phyloP scores from a whole-genome alignment of 2,113 vertebrate genomes.

The Etheostoma spectabile region DNA sequence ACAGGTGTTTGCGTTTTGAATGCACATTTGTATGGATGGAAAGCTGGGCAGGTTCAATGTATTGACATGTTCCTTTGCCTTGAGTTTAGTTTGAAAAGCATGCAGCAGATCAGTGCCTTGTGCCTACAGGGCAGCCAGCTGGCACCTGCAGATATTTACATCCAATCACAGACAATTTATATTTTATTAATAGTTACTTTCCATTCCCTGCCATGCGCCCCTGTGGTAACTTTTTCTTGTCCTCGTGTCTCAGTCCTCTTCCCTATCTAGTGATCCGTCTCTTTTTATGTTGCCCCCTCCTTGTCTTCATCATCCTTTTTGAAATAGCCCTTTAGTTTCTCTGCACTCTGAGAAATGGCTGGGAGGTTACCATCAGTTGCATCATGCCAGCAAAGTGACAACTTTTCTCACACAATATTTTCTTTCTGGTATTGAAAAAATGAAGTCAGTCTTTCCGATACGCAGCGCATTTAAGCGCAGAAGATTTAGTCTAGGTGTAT shows the following conservation, averaged over 20 bases:
- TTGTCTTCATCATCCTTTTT: constrained; percentile 29
- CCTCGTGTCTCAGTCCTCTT: constrained; percentile 9
- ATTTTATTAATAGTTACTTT: background rate
- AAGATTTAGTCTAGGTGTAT: background rate
- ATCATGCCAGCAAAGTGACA: constrained; percentile 45
- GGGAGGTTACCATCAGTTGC: constrained; percentile 49
- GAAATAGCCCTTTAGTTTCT: constrained; percentile 45
- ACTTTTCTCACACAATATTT: background rate
- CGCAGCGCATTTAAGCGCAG: constrained; percentile 7
- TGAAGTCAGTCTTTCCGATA: constrained; percentile 23
- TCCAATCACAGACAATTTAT: constrained; percentile 58
- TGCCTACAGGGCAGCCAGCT: constrained; percentile 59
- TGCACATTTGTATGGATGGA: background rate
- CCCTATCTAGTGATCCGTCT: constrained; percentile 28
- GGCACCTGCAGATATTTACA: constrained; percentile 69
- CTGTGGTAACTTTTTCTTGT: constrained; percentile 25
- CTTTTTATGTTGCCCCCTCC: constrained; percentile 17
- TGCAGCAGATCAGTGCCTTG: constrained; percentile 38
- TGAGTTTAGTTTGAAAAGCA: constrained; percentile 53
- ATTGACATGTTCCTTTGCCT: constrained; percentile 38
- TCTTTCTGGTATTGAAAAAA: constrained; percentile 11
- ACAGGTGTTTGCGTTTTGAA: background rate
- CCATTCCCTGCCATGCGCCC: background rate
- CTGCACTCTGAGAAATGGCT: constrained; percentile 30
- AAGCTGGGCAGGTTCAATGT: constrained; percentile 47